These are phyloP conservation scores for Crypturellus undulatus DNA, from an alignment of 2,113 vertebrate genomes.

Conservation along the genomic window DNA sequence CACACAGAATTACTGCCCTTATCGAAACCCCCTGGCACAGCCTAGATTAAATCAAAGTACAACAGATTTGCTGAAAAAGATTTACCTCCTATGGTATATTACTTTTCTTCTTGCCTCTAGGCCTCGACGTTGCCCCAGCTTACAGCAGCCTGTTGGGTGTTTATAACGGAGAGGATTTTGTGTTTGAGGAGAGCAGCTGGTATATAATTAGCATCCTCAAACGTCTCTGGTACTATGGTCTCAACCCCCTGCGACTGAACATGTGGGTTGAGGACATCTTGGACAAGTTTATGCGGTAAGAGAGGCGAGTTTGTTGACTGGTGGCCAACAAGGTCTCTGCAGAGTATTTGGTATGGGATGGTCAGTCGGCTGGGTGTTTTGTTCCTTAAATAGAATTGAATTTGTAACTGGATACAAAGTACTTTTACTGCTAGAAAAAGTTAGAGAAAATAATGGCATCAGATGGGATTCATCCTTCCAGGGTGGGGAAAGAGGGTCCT, in stretches of 20 bases:
- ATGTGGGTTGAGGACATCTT: conserved; percentile 93
- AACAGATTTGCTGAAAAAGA: not conserved
- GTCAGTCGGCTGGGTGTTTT: rapidly evolving
- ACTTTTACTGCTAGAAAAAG: not conserved
- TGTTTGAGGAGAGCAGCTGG: conserved; percentile 93
- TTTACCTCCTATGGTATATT: not conserved
- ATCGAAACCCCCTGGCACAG: not conserved
- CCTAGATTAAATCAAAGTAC: rapidly evolving
- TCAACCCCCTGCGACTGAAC: conserved; percentile 88
- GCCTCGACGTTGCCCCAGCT: conserved; percentile 67
- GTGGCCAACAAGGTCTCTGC: too few species aligned
- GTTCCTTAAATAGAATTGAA: not conserved
- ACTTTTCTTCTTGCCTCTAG: conserved; percentile 63
- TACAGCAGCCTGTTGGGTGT: conserved; percentile 78
- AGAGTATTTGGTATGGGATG: too few species aligned
- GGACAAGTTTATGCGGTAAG: conserved; percentile 96
- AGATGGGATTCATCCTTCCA: too few species aligned
- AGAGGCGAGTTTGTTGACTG: not conserved
- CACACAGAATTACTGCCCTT: not conserved
- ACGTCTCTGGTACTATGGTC: conserved; percentile 89
- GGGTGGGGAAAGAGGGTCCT: too few species aligned
- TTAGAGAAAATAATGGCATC: too few species aligned
- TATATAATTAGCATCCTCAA: conserved; percentile 87
- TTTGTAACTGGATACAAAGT: rapidly evolving
- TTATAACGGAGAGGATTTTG: conserved; percentile 89